Base-by-base conservation (phyloP, 2,888 invertebrate genomes). In the Oligia strigilis region DNA sequence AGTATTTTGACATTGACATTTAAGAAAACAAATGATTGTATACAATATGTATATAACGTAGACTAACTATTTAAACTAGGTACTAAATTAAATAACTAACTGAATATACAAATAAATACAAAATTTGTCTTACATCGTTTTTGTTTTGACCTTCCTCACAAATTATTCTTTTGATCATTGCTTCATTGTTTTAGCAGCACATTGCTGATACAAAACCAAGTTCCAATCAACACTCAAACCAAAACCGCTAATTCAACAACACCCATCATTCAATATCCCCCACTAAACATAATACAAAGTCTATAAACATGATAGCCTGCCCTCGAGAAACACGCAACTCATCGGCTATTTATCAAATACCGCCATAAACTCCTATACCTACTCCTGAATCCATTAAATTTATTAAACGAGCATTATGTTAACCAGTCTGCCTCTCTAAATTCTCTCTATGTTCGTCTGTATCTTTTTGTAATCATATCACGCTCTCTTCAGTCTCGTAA, bases 361-460 rank as follows among this genome's bases (percentile, higher is more conserved):
- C 71, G 84, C 83, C 82, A 80, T 81, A 86, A 88, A 83, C 84
- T 82, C 85, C 83, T 87, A 77, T 87, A 86, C 77, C 80, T 78
- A 86, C 67, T 90, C 83, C 84, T 80, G 91, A 92, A 93, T 93
- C 93, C 93, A 94, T 94, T 94, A 93, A 92, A 93, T 93, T 90
- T 93, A 93, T 94, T 93, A 94, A 93, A 94, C 88, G 92, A 86
- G 89, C 92, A 93, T 94, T 93, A 92, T 91, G 90, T 90, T 88
- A 81, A 85, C 82, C 89, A 82, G 81, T 85, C 88, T 83, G 85
- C 81, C 85, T 87, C 87, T 88, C 88, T 84, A 86, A 91, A 89
- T 88, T 91, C 90, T 90, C 89, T 90, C 89, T 90, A 90, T 90
- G 89, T 90, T 82, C 67, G 40, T 65, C 65, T 84, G 64, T 75